Percentiles rank a stretch among this genome's conserved stretches.
Evolutionary conservation across 2,888 invertebrate species (phyloP).

Genomic region (Bugulina stolonifera): DNA sequence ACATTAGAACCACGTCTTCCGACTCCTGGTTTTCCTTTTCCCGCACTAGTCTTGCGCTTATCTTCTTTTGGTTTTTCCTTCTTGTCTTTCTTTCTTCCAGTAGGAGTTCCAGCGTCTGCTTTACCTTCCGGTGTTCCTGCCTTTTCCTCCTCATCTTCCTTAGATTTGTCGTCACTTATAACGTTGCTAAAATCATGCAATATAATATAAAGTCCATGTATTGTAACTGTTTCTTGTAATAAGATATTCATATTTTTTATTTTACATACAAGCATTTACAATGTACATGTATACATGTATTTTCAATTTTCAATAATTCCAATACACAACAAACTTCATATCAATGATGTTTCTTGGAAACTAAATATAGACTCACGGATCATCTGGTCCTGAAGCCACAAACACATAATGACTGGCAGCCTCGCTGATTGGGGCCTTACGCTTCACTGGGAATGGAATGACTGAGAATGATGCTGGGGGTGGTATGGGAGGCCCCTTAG

Average conservation of each 20-base stretch:
- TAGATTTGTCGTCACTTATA: slow-evolving; percentile 38
- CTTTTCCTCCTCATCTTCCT: slow-evolving; percentile 47
- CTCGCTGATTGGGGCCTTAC: slow-evolving; percentile 46
- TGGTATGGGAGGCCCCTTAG: slow-evolving; percentile 51
- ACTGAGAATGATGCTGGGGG: slow-evolving; percentile 51
- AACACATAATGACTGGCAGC: slow-evolving; percentile 49
- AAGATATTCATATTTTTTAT: too few relatives aligned
- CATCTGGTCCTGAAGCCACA: slow-evolving; percentile 49
- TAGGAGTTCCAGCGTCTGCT: slow-evolving; percentile 41
- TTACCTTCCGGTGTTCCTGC: slow-evolving; percentile 45
- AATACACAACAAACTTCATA: too few relatives aligned
- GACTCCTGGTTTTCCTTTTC: slow-evolving; percentile 34
- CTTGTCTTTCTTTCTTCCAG: slow-evolving; percentile 33
- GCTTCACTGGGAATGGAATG: slow-evolving; percentile 51
- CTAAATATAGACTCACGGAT: slow-evolving; percentile 50
- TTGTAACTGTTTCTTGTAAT: too few relatives aligned
- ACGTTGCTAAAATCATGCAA: slow-evolving; percentile 39
- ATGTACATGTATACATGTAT: too few relatives aligned
- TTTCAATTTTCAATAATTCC: too few relatives aligned
- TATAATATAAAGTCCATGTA: too few relatives aligned
- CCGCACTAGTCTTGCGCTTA: slow-evolving; percentile 40
- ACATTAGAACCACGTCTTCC: slow-evolving; percentile 38
- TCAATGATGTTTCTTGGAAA: too few relatives aligned
- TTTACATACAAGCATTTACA: too few relatives aligned
- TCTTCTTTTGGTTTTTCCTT: slow-evolving; percentile 27